phyloP scores from a whole-genome alignment of 2,888 invertebrate species.

The Noctuana brunneofusca region DNA sequence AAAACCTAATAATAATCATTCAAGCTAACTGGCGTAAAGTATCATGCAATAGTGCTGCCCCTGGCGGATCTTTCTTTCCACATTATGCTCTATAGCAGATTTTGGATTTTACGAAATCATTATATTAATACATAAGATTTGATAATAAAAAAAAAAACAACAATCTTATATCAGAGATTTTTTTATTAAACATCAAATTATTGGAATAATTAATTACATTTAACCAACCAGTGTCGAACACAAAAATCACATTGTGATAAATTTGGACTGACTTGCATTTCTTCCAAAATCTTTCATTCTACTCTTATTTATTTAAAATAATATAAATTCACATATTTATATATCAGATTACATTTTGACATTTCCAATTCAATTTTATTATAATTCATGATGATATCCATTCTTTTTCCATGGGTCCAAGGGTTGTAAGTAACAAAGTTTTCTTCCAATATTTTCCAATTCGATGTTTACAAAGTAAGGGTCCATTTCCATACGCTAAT shows the following conservation, averaged over 20 bases:
- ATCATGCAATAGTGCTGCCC: too few relatives aligned
- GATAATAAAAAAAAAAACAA: slow-evolving; percentile 39
- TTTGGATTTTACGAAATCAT: too few relatives aligned
- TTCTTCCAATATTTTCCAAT: slow-evolving; percentile 16
- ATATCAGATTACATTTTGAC: slow-evolving; percentile 7
- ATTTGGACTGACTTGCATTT: slow-evolving; percentile 35
- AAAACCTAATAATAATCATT: too few relatives aligned
- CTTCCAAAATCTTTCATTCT: slow-evolving; percentile 6
- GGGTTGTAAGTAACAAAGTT: not conserved
- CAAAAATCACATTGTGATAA: slow-evolving; percentile 32
- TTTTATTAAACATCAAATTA: slow-evolving; percentile 73
- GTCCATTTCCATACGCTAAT: slow-evolving; percentile 17
- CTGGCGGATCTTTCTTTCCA: too few relatives aligned
- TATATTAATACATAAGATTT: too few relatives aligned
- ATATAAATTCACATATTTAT: slow-evolving; percentile 9
- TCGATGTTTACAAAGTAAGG: slow-evolving; percentile 20
- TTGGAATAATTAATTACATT: slow-evolving; percentile 48
- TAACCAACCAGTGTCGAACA: slow-evolving; percentile 11
- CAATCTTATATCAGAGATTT: slow-evolving; percentile 51
- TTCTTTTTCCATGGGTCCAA: not conserved
- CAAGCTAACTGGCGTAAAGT: too few relatives aligned
- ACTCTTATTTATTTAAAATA: slow-evolving; percentile 9
- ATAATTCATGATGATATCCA: not conserved
- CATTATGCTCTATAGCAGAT: too few relatives aligned
- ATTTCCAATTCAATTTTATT: not conserved